A percentile compares a stretch with the other conserved stretches of the same genome.
phyloP scores from a whole-genome alignment of 2,888 invertebrate genomes.

The Phaonia tiefii region DNA sequence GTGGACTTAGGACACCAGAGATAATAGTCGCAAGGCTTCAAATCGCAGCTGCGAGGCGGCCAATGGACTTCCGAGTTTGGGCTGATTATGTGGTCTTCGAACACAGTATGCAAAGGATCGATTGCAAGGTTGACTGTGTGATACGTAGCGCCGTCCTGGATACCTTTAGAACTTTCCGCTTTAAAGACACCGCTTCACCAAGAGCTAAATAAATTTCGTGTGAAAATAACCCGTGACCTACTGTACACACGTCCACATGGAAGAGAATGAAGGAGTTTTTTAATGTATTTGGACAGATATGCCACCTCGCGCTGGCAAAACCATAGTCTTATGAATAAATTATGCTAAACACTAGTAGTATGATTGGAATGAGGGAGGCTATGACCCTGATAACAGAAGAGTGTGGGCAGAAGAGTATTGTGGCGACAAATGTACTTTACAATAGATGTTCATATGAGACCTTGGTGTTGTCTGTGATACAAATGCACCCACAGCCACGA shows the following conservation, averaged over 20 bases:
- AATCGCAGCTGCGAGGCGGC: too few relatives aligned
- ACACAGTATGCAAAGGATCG: too few relatives aligned
- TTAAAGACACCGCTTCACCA: too few relatives aligned
- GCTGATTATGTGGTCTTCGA: too few relatives aligned
- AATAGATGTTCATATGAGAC: background rate
- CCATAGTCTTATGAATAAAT: constrained; percentile 13
- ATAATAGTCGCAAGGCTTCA: too few relatives aligned
- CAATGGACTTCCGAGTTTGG: too few relatives aligned
- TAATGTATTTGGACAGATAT: background rate
- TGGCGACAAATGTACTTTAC: background rate
- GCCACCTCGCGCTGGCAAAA: background rate
- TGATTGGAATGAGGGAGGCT: background rate
- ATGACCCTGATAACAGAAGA: constrained; percentile 30
- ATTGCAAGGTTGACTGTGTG: too few relatives aligned
- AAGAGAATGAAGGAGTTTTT: background rate
- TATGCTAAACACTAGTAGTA: constrained; percentile 4
- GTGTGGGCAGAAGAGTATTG: background rate
- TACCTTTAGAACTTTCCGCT: too few relatives aligned
- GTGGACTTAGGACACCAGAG: too few relatives aligned
- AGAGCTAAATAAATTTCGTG: too few relatives aligned
- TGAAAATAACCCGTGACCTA: background rate
- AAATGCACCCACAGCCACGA: too few relatives aligned
- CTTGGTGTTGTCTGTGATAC: background rate
- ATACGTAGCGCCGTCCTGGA: too few relatives aligned
- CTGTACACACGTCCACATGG: background rate